Conservation (phyloP, 1,140 invertebrate genomes). For the Philopotamus ludificatus region DNA sequence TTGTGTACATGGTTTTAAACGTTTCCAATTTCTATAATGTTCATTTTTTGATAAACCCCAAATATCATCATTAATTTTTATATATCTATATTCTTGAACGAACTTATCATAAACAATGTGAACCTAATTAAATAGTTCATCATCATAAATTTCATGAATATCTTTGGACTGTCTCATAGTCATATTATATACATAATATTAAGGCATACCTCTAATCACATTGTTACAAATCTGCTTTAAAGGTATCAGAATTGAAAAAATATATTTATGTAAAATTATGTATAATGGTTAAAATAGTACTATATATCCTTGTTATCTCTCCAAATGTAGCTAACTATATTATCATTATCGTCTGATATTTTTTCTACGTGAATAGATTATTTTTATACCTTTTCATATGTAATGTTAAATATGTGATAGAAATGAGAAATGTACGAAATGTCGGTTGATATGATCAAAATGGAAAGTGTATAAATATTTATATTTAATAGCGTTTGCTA, state of each 20-base stretch:
- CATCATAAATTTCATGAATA: no score
- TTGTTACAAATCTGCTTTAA: background rate
- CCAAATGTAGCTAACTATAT: background rate
- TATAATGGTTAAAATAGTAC: background rate
- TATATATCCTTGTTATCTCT: background rate
- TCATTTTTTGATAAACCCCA: no score
- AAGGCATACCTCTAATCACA: background rate
- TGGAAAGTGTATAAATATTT: no score
- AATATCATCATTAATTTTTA: no score
- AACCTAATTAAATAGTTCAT: no score
- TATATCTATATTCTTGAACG: no score
- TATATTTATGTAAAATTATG: conserved; percentile 1
- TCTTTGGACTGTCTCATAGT: background rate
- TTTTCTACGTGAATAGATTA: conserved; percentile 7
- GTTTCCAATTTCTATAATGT: no score
- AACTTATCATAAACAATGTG: no score
- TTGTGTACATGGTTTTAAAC: no score
- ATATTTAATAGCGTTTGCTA: no score
- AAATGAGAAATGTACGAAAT: no score
- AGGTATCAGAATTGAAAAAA: background rate
- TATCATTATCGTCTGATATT: conserved; percentile 1
- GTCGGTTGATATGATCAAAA: no score
- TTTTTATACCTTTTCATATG: conserved; percentile 8
- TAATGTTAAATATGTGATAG: background rate
- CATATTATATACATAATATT: background rate